phyloP scores from a whole-genome alignment of 1,140 invertebrate genomes.

The Bombus pyrosoma region DNA sequence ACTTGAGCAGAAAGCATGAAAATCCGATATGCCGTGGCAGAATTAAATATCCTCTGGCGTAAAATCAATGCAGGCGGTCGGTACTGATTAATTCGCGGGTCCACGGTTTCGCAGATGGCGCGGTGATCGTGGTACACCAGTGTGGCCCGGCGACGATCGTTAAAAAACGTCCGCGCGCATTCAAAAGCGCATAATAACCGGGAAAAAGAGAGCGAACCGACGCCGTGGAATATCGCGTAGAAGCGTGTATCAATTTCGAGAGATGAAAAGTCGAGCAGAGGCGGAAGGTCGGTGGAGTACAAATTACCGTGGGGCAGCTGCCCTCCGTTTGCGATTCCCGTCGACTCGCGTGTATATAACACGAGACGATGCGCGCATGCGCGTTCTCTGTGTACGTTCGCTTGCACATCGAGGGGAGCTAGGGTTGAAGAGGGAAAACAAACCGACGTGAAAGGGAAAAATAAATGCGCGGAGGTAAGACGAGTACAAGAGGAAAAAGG shows the following conservation, averaged over 20 bases:
- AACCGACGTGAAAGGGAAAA: neutral
- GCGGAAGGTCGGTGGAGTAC: conserved; percentile 16
- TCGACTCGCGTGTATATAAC: neutral
- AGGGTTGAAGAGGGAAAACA: conserved; percentile 11
- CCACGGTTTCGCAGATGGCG: conserved; percentile 5
- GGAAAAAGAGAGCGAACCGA: neutral
- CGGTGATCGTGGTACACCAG: neutral
- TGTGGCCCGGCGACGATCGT: conserved; percentile 22
- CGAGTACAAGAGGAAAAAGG: neutral
- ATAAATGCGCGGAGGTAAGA: neutral
- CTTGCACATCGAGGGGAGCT: neutral
- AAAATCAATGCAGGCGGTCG: conserved; percentile 43
- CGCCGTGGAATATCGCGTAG: conserved; percentile 8
- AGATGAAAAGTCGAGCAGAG: conserved; percentile 46
- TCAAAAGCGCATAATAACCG: conserved; percentile 23
- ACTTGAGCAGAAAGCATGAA: conserved; percentile 28
- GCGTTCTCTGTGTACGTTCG: neutral
- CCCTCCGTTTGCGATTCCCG: neutral
- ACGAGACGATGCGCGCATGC: neutral
- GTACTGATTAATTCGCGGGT: conserved; percentile 36
- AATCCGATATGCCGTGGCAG: conserved; percentile 23
- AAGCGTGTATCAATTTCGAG: conserved; percentile 36
- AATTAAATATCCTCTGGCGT: conserved; percentile 25
- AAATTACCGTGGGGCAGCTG: conserved; percentile 47
- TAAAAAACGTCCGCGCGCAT: conserved; percentile 25